phyloP scores from a whole-genome alignment of 1,140 invertebrate species.

The Elymnias hypermnestra region DNA sequence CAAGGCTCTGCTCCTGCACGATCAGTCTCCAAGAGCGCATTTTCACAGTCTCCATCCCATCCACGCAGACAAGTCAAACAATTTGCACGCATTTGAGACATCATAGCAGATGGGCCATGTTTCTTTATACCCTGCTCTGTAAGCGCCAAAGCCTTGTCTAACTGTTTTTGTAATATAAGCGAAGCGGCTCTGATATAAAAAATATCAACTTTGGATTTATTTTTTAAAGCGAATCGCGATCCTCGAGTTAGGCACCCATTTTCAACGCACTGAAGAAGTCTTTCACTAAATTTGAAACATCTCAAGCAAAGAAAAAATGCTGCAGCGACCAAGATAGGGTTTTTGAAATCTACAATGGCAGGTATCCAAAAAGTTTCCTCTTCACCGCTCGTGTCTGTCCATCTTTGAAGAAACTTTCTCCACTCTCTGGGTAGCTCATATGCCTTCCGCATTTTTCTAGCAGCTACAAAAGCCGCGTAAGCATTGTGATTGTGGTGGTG shows the following conservation, averaged over 20 bases:
- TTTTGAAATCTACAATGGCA: conserved; percentile 25
- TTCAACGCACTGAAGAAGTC: conserved; percentile 45
- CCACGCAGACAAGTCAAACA: conserved; percentile 38
- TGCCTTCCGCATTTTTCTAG: conserved; percentile 61
- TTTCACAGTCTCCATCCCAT: conserved; percentile 57
- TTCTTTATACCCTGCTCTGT: conserved; percentile 37
- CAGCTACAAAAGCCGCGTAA: conserved; percentile 51
- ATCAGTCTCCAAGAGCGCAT: conserved; percentile 42
- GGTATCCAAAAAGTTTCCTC: conserved; percentile 62
- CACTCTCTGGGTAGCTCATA: conserved; percentile 49
- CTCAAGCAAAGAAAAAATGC: conserved; percentile 65
- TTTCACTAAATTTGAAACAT: conserved; percentile 49
- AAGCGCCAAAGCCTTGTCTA: conserved; percentile 35
- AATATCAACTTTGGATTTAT: conserved; percentile 27
- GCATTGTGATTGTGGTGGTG: conserved; percentile 45
- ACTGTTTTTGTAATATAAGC: conserved; percentile 34
- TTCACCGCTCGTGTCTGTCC: conserved; percentile 53
- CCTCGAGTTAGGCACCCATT: conserved; percentile 39
- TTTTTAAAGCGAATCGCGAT: conserved; percentile 19
- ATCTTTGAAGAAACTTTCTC: conserved; percentile 44
- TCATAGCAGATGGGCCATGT: conserved; percentile 47
- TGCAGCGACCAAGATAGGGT: conserved; percentile 52
- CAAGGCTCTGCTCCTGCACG: conserved; percentile 35
- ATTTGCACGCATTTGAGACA: conserved; percentile 51
- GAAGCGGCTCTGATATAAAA: conserved; percentile 52